A percentile compares a stretch with the other conserved stretches of the same genome.
Conservation (phyloP, 2,888 invertebrate species). For the Harmothoe impar region DNA sequence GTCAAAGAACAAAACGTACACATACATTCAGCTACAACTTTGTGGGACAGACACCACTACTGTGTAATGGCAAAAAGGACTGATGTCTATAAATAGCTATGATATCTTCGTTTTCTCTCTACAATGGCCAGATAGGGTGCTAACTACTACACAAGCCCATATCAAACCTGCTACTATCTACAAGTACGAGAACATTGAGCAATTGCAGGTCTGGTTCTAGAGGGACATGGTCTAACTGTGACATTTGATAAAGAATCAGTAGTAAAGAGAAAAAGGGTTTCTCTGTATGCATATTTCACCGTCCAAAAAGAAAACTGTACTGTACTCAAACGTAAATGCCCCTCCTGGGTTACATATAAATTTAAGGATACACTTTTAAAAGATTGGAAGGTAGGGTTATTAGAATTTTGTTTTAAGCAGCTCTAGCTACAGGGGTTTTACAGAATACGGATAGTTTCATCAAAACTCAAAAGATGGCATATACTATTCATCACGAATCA, state of each 20-base stretch:
- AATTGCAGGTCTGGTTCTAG: slow-evolving; percentile 40
- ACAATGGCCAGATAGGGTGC: background rate
- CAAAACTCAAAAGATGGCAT: too few species aligned
- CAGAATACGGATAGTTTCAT: too few species aligned
- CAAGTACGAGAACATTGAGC: slow-evolving; percentile 40
- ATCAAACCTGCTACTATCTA: slow-evolving; percentile 39
- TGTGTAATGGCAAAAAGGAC: slow-evolving; percentile 4
- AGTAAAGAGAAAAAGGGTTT: too few species aligned
- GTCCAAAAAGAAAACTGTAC: too few species aligned
- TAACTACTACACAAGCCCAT: background rate
- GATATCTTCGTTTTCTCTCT: background rate
- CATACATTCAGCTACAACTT: background rate
- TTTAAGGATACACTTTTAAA: too few species aligned
- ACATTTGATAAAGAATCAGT: background rate
- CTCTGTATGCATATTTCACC: too few species aligned
- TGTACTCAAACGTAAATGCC: too few species aligned
- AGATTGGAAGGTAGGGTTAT: too few species aligned
- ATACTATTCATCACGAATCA: background rate
- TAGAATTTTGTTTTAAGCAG: too few species aligned
- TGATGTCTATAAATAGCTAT: background rate
- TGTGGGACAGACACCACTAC: background rate
- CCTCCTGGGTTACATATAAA: too few species aligned
- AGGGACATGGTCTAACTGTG: background rate
- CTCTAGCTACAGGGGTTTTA: too few species aligned
- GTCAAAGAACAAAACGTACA: background rate